Percentiles rank a stretch among this genome's conserved stretches.
Evolutionary conservation across 2,888 invertebrate species (phyloP).

Genomic region (Notodonta dromedarius): DNA sequence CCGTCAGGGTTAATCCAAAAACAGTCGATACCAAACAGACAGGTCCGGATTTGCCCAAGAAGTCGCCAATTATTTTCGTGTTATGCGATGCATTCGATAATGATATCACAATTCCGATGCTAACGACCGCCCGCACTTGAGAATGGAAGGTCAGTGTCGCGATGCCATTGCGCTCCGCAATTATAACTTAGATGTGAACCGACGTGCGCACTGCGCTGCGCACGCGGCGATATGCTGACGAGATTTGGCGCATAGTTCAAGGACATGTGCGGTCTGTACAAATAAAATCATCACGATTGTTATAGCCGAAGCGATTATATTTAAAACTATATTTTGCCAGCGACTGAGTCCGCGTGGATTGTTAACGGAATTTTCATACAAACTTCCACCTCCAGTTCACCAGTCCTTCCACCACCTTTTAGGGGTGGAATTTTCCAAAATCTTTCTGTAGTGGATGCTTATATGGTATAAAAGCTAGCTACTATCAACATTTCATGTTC

Average conservation of each 20-base stretch:
- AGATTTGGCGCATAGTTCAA: constrained; percentile 1
- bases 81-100: constrained; percentile 37
- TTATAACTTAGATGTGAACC: constrained; percentile 61
- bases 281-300: too few relatives aligned
- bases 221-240: not conserved
- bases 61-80: constrained; percentile 10
- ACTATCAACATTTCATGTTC: too few relatives aligned
- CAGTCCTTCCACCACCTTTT: too few relatives aligned
- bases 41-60: constrained; percentile 18
- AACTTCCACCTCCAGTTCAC: too few relatives aligned
- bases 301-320: too few relatives aligned
- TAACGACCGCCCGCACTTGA: constrained; percentile 76
- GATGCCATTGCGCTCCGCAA: constrained; percentile 68
- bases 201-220: constrained; percentile 13
- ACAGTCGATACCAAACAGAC: constrained; percentile 15
- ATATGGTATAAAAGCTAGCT: too few relatives aligned
- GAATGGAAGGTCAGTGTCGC: constrained; percentile 69
- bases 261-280: not conserved
- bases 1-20: not conserved
- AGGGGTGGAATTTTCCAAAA: too few relatives aligned
- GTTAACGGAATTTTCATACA: too few relatives aligned
- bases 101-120: constrained; percentile 41
- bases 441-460: too few relatives aligned
- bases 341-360: too few relatives aligned
- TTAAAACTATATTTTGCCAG: too few relatives aligned